Percentiles rank a stretch among this genome's conserved stretches.
These are phyloP conservation scores for Ivindomyrus marchei DNA, from an alignment of 2,113 vertebrate genomes.

Conservation along the genomic window DNA sequence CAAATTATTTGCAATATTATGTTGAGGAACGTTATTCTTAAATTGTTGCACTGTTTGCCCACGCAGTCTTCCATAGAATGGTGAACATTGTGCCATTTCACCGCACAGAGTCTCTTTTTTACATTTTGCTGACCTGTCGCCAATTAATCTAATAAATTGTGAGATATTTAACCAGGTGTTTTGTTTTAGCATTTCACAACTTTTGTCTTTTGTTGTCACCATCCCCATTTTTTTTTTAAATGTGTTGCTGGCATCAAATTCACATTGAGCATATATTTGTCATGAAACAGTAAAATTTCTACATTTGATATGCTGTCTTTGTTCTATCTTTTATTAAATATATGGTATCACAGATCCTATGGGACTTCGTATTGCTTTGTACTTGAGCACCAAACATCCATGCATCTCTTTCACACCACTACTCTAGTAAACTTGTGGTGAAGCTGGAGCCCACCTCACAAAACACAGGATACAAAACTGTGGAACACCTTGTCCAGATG, in stretches of 20 bases:
- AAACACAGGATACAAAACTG: background rate
- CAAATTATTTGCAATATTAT: background rate
- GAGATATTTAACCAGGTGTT: too few relatives aligned
- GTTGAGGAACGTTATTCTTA: background rate
- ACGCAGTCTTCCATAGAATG: too few relatives aligned
- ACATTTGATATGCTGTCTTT: background rate
- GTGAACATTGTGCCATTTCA: background rate
- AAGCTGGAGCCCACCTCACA: background rate
- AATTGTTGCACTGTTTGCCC: background rate
- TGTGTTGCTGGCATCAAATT: too few relatives aligned
- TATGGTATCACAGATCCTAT: background rate
- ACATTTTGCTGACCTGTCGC: too few relatives aligned
- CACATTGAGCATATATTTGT: too few relatives aligned
- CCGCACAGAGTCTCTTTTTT: background rate
- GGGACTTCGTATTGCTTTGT: background rate
- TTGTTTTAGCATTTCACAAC: too few relatives aligned
- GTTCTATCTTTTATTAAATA: background rate
- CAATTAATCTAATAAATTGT: too few relatives aligned
- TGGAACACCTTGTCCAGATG: background rate
- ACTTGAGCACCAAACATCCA: background rate
- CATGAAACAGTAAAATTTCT: background rate
- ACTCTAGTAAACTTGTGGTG: background rate
- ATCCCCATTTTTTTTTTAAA: too few relatives aligned
- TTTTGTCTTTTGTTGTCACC: too few relatives aligned
- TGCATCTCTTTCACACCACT: background rate